phyloP scores from a whole-genome alignment of 2,888 invertebrate species.

The Ochropleura plecta region DNA sequence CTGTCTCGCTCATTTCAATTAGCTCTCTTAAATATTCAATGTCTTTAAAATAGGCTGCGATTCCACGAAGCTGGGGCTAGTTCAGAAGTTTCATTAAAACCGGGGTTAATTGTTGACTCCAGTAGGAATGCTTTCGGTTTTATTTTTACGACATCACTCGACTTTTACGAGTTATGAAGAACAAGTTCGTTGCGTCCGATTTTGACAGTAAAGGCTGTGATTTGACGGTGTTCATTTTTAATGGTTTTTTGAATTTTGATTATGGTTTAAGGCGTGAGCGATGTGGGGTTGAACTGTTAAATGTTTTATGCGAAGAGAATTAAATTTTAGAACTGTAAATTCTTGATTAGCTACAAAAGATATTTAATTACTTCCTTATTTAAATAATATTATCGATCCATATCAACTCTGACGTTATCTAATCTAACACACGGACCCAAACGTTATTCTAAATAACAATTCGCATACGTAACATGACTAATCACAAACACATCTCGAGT shows the following conservation, averaged over 20 bases:
- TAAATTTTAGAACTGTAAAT: slow-evolving; percentile 19
- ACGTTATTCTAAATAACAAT: slow-evolving; percentile 65
- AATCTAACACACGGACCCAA: slow-evolving; percentile 45
- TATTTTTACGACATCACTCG: slow-evolving; percentile 82
- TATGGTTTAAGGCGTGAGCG: slow-evolving; percentile 57
- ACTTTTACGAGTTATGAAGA: slow-evolving; percentile 82
- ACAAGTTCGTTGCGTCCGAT: slow-evolving; percentile 75
- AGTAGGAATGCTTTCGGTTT: slow-evolving; percentile 81
- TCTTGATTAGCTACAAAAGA: not conserved
- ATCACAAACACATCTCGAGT: slow-evolving; percentile 65
- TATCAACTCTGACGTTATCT: slow-evolving; percentile 39
- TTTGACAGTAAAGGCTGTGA: slow-evolving; percentile 72
- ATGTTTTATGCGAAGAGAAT: slow-evolving; percentile 45
- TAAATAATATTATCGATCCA: slow-evolving; percentile 15
- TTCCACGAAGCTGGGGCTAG: slow-evolving; percentile 81
- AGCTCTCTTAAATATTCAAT: slow-evolving; percentile 91
- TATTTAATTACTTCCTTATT: slow-evolving; percentile 13
- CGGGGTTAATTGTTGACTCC: slow-evolving; percentile 88
- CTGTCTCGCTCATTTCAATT: slow-evolving; percentile 90
- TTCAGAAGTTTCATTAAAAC: slow-evolving; percentile 87
- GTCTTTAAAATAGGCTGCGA: slow-evolving; percentile 90
- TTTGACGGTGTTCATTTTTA: slow-evolving; percentile 69
- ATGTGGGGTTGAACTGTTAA: slow-evolving; percentile 55
- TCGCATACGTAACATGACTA: slow-evolving; percentile 69
- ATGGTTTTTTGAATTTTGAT: slow-evolving; percentile 67